Evolutionary conservation across 1,140 invertebrate species (phyloP).

Genomic region (Lasaia peninsularis): DNA sequence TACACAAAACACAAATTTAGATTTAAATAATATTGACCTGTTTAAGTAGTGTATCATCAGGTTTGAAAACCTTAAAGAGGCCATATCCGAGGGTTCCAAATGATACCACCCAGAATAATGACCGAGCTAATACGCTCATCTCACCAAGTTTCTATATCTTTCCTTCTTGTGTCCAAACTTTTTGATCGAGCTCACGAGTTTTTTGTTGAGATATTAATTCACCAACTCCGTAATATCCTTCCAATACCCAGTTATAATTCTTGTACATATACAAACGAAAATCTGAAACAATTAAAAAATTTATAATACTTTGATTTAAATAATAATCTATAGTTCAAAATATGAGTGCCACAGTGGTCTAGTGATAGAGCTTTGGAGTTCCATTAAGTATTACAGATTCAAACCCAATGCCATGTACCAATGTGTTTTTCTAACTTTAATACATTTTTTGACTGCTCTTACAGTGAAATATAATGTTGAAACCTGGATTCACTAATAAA

Average conservation of each 20-base stretch:
- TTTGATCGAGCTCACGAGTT: conserved; percentile 72
- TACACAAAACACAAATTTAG: conserved; percentile 42
- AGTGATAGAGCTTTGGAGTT: no score
- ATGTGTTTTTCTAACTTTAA: no score
- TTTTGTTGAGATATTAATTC: conserved; percentile 76
- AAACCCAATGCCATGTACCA: no score
- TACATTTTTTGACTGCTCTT: no score
- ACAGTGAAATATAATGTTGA: no score
- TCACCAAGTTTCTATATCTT: conserved; percentile 66
- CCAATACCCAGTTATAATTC: conserved; percentile 79
- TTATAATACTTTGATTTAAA: no score
- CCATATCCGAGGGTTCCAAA: conserved; percentile 78
- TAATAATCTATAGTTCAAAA: no score
- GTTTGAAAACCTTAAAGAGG: conserved; percentile 75
- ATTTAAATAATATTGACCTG: conserved; percentile 62
- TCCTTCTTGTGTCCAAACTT: conserved; percentile 72
- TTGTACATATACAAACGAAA: conserved; percentile 79
- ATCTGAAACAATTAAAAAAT: conserved; percentile 57
- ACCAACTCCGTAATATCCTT: conserved; percentile 80
- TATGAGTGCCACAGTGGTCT: no score
- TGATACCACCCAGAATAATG: conserved; percentile 77
- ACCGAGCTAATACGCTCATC: conserved; percentile 72
- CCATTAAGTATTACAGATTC: no score
- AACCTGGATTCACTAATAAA: no score
- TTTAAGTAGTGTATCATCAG: conserved; percentile 75